Percentiles rank a stretch among this genome's conserved stretches.
These are phyloP conservation scores for Coranthus polyacanthus DNA, from an alignment of 2,797 vertebrate genomes.

Conservation along the genomic window DNA sequence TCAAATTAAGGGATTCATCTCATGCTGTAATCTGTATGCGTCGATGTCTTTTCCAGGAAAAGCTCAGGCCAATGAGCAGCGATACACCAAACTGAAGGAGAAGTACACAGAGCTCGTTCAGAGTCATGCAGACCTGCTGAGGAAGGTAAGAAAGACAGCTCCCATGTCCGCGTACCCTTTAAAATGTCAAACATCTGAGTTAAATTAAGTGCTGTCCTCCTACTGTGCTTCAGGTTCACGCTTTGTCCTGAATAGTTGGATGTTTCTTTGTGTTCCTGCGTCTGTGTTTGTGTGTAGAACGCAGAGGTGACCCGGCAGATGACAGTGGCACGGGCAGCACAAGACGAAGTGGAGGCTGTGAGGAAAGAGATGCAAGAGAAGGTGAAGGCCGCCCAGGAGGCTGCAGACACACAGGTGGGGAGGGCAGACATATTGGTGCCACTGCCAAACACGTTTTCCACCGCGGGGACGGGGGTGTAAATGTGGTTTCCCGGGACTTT, in stretches of 20 bases:
- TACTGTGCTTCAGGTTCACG: neutral
- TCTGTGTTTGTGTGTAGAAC: conserved; percentile 84
- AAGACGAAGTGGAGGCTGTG: conserved; percentile 91
- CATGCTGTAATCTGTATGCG: neutral
- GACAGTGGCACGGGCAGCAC: conserved; percentile 89
- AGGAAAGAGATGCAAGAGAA: conserved; percentile 92
- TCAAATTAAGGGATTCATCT: too few relatives aligned
- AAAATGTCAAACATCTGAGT: neutral
- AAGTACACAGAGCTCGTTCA: conserved; percentile 97
- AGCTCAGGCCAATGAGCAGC: conserved; percentile 96
- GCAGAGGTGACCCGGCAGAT: conserved; percentile 97
- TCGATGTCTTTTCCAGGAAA: conserved; percentile 82
- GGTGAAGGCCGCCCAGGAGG: conserved; percentile 88
- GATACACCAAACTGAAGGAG: conserved; percentile 97
- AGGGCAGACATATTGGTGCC: neutral
- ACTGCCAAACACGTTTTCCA: neutral
- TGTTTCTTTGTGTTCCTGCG: conserved; percentile 23
- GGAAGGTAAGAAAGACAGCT: conserved; percentile 87
- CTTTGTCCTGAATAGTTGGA: conserved; percentile 14
- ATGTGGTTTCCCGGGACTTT: too few relatives aligned
- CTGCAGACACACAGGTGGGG: conserved; percentile 88
- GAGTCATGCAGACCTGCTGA: conserved; percentile 94
- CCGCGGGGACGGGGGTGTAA: too few relatives aligned
- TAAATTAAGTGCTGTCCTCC: conserved; percentile 10
- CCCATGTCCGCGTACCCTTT: neutral